A percentile compares a stretch with the other conserved stretches of the same genome.
Evolutionary conservation across 2,113 vertebrate species (phyloP).

Genomic region (Crypturellus undulatus): DNA sequence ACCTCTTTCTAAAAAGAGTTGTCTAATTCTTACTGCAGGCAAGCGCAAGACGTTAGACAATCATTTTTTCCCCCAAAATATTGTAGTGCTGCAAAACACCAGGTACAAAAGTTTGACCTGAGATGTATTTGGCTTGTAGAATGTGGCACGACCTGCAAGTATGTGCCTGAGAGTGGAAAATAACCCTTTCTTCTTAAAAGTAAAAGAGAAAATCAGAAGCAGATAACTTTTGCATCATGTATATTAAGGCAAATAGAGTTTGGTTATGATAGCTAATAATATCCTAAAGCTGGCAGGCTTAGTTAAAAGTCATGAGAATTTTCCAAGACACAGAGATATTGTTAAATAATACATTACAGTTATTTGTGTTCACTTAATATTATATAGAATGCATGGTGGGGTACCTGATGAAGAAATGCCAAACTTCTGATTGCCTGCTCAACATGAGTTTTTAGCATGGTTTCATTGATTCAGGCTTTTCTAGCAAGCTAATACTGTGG

Average conservation of each 20-base stretch:
- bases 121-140: not conserved
- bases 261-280: not conserved
- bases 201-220: not conserved
- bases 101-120: not conserved
- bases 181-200: not conserved
- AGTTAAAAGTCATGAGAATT: not conserved
- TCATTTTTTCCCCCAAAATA: not conserved
- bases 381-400: not conserved
- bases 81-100: not conserved
- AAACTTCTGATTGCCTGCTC: not conserved
- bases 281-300: not conserved
- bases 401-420: not conserved
- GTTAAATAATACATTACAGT: not conserved
- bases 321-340: not conserved
- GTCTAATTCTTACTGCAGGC: not conserved
- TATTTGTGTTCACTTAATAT: not conserved
- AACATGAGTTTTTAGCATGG: not conserved
- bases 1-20: not conserved
- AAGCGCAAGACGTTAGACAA: not conserved
- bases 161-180: not conserved
- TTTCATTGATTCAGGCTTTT: not conserved
- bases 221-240: accelerated
- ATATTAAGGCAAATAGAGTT: not conserved
- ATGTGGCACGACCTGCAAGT: not conserved
- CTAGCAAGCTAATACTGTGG: not conserved